Evolutionary conservation across 2,888 invertebrate species (phyloP).

Genomic region (Lasioglossum pauxillum): DNA sequence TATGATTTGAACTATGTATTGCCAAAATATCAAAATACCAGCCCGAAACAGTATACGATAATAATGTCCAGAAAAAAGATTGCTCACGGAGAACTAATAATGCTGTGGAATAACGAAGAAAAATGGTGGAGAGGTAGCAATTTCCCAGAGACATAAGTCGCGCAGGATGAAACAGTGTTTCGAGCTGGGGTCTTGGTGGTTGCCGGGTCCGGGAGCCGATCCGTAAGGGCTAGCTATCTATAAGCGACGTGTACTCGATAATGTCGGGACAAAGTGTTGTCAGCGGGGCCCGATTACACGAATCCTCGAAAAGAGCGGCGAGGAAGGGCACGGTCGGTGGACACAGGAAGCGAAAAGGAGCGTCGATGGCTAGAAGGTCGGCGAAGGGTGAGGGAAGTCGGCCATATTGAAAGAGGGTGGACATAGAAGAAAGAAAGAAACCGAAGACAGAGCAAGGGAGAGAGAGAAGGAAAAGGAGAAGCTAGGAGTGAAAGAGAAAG

Average conservation of each 20-base stretch:
- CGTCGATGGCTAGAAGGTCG: slow-evolving; percentile 59
- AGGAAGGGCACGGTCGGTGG: slow-evolving; percentile 28
- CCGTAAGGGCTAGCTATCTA: slow-evolving; percentile 75
- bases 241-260: slow-evolving; percentile 80
- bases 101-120: background rate
- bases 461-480: slow-evolving; percentile 33
- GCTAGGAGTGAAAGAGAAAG: slow-evolving; percentile 18
- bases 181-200: too few relatives aligned
- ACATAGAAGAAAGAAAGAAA: slow-evolving; percentile 40
- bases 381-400: slow-evolving; percentile 74
- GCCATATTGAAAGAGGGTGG: slow-evolving; percentile 79
- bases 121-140: background rate
- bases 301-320: slow-evolving; percentile 73
- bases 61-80: background rate
- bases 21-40: background rate
- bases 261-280: slow-evolving; percentile 79
- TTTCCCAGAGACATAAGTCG: background rate
- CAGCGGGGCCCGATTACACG: slow-evolving; percentile 73
- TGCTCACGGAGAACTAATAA: background rate
- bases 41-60: background rate
- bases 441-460: slow-evolving; percentile 34
- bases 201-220: slow-evolving; percentile 72
- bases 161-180: background rate
- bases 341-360: slow-evolving; percentile 48
- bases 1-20: too few relatives aligned